These are phyloP conservation scores for Pollenia griseotomentosa DNA, from an alignment of 2,888 invertebrate genomes.

Conservation along the genomic window DNA sequence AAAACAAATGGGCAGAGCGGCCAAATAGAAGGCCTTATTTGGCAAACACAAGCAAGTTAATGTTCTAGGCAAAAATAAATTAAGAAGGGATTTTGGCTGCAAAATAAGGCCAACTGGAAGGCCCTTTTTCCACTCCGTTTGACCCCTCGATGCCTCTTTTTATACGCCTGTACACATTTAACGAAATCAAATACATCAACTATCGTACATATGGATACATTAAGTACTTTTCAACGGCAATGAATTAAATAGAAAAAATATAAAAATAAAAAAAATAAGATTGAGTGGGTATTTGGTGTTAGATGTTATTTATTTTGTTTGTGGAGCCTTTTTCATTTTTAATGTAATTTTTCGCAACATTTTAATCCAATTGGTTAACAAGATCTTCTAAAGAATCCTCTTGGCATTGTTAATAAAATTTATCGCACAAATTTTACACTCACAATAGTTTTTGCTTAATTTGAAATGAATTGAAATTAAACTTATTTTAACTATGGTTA, in stretches of 20 bases:
- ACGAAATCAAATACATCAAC: neutral
- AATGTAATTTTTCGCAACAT: conserved; percentile 2
- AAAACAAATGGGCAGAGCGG: too few species aligned
- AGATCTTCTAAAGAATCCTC: conserved; percentile 5
- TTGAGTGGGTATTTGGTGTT: neutral
- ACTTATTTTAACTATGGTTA: too few species aligned
- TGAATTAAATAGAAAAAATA: neutral
- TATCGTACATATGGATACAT: too few species aligned
- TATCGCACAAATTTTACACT: conserved; percentile 7
- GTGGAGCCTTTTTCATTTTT: neutral
- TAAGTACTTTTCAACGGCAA: neutral
- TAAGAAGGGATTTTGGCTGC: too few species aligned
- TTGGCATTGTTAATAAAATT: conserved; percentile 17
- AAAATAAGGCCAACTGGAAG: too few species aligned
- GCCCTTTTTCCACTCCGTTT: too few species aligned
- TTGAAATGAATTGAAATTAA: neutral
- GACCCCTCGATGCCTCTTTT: too few species aligned
- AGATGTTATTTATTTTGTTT: conserved; percentile 11
- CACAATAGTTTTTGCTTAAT: neutral
- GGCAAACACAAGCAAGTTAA: too few species aligned
- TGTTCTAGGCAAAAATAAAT: too few species aligned
- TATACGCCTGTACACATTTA: neutral
- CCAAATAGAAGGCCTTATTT: too few species aligned
- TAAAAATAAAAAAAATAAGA: neutral
- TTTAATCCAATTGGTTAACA: conserved; percentile 38